Conservation (phyloP, 2,888 invertebrate species). For the Lissonota sp. region DNA sequence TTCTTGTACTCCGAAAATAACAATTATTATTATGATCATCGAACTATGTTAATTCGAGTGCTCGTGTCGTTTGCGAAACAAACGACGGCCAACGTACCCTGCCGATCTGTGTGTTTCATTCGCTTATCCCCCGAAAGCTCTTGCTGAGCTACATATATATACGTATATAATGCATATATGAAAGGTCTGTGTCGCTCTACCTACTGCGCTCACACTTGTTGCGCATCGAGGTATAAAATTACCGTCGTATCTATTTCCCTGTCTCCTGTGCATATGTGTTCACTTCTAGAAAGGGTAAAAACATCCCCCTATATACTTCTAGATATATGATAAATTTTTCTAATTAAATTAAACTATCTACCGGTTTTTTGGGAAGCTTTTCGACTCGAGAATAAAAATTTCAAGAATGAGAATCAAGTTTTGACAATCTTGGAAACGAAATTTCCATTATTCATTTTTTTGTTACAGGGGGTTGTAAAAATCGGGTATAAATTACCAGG, state of each 20-base stretch:
- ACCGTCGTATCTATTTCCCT: constrained; percentile 59
- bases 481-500: too few species aligned
- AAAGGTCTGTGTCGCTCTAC: constrained; percentile 39
- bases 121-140: constrained; percentile 54
- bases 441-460: too few species aligned
- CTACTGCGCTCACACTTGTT: constrained; percentile 63
- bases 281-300: neutral
- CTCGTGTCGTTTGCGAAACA: constrained; percentile 37
- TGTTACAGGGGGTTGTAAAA: too few species aligned
- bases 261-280: constrained; percentile 21
- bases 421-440: too few species aligned
- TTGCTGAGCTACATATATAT: constrained; percentile 17
- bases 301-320: neutral
- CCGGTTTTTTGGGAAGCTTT: too few species aligned
- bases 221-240: constrained; percentile 62
- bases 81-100: constrained; percentile 38
- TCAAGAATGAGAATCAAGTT: too few species aligned
- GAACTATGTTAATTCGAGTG: constrained; percentile 2
- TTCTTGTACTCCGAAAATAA: neutral
- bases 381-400: too few species aligned
- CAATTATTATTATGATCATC: constrained; percentile 1
- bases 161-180: constrained; percentile 1
- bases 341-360: too few species aligned
- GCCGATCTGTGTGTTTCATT: constrained; percentile 49
- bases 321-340: too few species aligned